A percentile compares a stretch with the other conserved stretches of the same genome.
Conservation (phyloP, 2,113 vertebrate species). For the Pseudonaja textilis region DNA sequence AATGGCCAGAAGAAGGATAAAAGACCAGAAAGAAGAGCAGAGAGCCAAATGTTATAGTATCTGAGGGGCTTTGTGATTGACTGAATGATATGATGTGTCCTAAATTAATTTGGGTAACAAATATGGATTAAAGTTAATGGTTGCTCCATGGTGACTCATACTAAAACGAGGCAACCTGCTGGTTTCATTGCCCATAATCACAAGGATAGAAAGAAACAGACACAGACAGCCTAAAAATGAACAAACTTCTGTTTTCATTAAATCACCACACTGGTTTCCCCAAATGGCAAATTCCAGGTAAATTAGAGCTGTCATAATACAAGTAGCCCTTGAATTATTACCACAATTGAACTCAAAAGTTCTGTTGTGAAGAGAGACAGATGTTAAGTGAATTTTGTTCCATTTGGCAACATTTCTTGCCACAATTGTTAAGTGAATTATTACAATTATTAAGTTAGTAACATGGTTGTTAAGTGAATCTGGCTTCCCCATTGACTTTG, state of each 20-base stretch:
- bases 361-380: not conserved
- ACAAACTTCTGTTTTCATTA: not conserved
- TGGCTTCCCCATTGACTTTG: not conserved
- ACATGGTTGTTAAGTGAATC: not conserved
- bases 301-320: not conserved
- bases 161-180: not conserved
- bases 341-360: not conserved
- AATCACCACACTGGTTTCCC: not conserved
- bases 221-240: not conserved
- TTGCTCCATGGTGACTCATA: not conserved
- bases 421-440: not conserved
- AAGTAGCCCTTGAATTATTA: not conserved
- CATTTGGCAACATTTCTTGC: not conserved
- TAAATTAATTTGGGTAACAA: conserved; percentile 3
- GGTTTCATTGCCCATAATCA: not conserved
- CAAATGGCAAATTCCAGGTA: not conserved
- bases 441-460: not conserved
- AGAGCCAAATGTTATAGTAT: not conserved
- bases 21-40: not conserved
- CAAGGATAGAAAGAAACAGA: not conserved
- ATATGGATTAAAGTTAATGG: not conserved
- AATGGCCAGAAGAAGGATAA: not conserved
- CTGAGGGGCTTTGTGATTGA: conserved; percentile 4
- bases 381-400: not conserved
- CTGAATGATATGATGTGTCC: not conserved